Evolutionary conservation across 2,888 invertebrate genomes (phyloP).

Genomic region (Parascotia fuliginaria): DNA sequence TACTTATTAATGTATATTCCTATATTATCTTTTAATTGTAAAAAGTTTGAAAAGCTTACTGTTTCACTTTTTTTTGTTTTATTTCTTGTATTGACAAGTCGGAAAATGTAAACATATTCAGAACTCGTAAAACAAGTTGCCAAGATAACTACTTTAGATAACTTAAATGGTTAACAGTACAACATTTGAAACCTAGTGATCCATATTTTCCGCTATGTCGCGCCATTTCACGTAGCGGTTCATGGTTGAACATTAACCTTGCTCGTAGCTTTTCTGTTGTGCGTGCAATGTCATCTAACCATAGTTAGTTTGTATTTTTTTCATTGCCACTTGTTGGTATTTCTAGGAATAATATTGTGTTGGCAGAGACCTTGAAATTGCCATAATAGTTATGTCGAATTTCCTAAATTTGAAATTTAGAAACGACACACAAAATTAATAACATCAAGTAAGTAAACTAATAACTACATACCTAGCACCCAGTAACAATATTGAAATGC

Average conservation of each 20-base stretch:
- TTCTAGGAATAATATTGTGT: not conserved
- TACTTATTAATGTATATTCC: too few relatives aligned
- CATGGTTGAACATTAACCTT: conserved; percentile 33
- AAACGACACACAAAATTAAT: too few relatives aligned
- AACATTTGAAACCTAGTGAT: not conserved
- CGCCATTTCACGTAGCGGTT: conserved; percentile 24
- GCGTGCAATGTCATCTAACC: conserved; percentile 12
- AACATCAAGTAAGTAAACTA: too few relatives aligned
- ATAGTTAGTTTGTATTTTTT: not conserved
- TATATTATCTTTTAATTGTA: too few relatives aligned
- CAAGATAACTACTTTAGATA: not conserved
- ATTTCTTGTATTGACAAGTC: not conserved
- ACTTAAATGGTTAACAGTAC: not conserved
- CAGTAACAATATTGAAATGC: too few relatives aligned
- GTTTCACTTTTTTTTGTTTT: too few relatives aligned
- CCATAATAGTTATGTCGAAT: not conserved
- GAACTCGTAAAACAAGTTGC: not conserved
- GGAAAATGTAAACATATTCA: not conserved
- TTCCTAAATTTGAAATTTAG: too few relatives aligned
- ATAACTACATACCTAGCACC: too few relatives aligned
- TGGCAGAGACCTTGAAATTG: not conserved
- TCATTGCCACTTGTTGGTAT: conserved; percentile 1
- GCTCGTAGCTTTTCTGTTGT: conserved; percentile 13
- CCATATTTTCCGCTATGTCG: conserved; percentile 23
- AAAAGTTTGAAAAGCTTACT: too few relatives aligned